A percentile compares a stretch with the other conserved stretches of the same genome.
Conservation (phyloP, 1,140 invertebrate species). For the Neodiprion fabricii region DNA sequence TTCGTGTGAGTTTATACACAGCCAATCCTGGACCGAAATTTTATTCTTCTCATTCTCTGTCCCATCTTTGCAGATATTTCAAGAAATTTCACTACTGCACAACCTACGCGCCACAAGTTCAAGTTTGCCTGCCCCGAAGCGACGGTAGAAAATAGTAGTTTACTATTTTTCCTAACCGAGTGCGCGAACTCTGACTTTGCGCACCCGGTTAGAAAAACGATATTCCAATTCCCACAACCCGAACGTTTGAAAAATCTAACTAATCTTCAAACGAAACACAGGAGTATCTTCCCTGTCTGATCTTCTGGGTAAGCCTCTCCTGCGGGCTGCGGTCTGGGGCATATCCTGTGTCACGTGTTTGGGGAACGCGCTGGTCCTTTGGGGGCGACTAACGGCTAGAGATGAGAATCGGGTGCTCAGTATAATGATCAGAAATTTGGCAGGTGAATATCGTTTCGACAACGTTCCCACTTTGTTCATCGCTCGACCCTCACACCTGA, state of each 20-base stretch:
- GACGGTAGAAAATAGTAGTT: conserved; percentile 65
- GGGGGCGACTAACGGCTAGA: conserved; percentile 68
- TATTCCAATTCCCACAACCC: conserved; percentile 4
- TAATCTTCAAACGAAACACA: conserved; percentile 32
- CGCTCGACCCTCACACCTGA: neutral
- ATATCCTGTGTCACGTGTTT: conserved; percentile 71
- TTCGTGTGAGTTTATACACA: conserved; percentile 56
- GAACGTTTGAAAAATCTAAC: conserved; percentile 12
- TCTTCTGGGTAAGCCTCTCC: conserved; percentile 67
- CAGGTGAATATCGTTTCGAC: conserved; percentile 53
- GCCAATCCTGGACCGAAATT: neutral
- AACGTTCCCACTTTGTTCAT: neutral
- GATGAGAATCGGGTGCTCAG: conserved; percentile 68
- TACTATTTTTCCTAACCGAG: neutral
- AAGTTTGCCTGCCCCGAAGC: conserved; percentile 69
- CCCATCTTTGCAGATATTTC: conserved; percentile 66
- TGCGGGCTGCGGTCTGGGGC: conserved; percentile 76
- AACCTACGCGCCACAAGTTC: conserved; percentile 67
- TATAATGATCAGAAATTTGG: conserved; percentile 75
- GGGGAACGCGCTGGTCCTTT: conserved; percentile 74
- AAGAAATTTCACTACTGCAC: conserved; percentile 76
- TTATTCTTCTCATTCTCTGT: neutral
- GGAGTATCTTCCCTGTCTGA: conserved; percentile 73
- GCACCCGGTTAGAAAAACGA: conserved; percentile 4
- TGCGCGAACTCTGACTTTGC: conserved; percentile 1